Evolutionary conservation across 2,888 invertebrate genomes (phyloP), one percentile per base, ranked within the genome.

Genomic region (Stenchaetothrips biformis): DNA sequence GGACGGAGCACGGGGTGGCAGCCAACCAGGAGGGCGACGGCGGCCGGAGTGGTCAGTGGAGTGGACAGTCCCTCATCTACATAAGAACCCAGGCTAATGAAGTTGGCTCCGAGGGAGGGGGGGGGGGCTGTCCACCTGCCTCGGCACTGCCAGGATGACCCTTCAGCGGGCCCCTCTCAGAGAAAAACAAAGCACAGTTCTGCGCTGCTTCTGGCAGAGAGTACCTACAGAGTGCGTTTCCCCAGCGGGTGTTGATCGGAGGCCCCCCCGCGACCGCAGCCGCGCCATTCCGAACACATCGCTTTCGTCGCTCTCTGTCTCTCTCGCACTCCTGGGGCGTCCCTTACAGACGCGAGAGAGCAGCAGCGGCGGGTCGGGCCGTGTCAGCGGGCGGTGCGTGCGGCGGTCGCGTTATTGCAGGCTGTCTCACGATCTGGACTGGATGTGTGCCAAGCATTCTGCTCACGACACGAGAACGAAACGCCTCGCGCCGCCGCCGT

Each of bases 391-490:
- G 67, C 7, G 67, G 67, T 74, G 67, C 67, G 67, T 74, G 67
- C 67, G 25, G 67, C 67, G 67, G 67, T 74, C 21, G 67, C 11
- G 25, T 25, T 74, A 25, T 25, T 7, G 67, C 67, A 25, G 21
- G 1, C 67, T 74, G 67, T 74, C 67, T 74, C 67, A 74, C 67
- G 67, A 74, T 74, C 67, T 74, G 67, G 67, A 74, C 67, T 74
- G 67, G 67, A 74, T 74, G 67, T 74, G 25, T 74, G 67, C 67
- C 67, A 74, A 74, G 67, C 67, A 74, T 74, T 74, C 67, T 21
- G 67, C 67, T 74, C 67, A 74, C 67, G 67, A 74, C 67, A 21
- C 25, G 67, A 74, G 59, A 59, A 59, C 16, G 59, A 59, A 18
- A 59, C 59, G 18, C 59, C 59, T 18, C 59, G 59, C 16, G n/a